Percentiles rank a stretch among this genome's conserved stretches.
Conservation (phyloP, 2,797 vertebrate species). For the Epinephelus awoara region DNA sequence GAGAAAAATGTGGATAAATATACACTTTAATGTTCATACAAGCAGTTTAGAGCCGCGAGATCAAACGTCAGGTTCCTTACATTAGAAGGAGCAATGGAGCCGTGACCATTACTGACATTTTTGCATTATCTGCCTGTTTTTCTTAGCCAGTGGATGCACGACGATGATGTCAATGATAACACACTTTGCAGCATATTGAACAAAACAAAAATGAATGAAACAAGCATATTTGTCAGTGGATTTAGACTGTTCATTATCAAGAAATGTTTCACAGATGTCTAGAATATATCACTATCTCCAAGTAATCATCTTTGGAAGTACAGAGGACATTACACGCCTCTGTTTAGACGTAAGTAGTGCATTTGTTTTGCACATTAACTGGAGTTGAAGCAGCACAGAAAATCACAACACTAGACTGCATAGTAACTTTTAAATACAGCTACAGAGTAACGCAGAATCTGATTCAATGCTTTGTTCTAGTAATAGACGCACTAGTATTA, state of each 20-base stretch:
- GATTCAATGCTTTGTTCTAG: conserved; percentile 45
- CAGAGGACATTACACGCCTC: conserved; percentile 36
- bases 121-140: conserved; percentile 61
- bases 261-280: conserved; percentile 45
- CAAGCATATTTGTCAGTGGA: conserved; percentile 60
- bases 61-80: conserved; percentile 7
- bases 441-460: conserved; percentile 28
- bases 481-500: conserved; percentile 33
- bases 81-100: conserved; percentile 39
- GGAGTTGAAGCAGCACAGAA: conserved; percentile 47
- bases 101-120: conserved; percentile 56
- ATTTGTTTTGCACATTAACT: conserved; percentile 61
- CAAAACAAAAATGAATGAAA: conserved; percentile 57
- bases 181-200: conserved; percentile 52
- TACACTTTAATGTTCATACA: conserved; percentile 48
- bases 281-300: conserved; percentile 40
- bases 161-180: conserved; percentile 64
- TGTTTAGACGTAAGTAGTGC: conserved; percentile 23
- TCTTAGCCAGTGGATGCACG: conserved; percentile 65
- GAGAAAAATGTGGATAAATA: conserved; percentile 25
- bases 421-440: conserved; percentile 42
- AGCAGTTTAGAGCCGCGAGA: conserved; percentile 43
- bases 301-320: conserved; percentile 42
- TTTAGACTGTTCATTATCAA: conserved; percentile 56
- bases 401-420: conserved; percentile 52